phyloP scores from a whole-genome alignment of 1,140 invertebrate species.

The Temnothorax curvispinosus region DNA sequence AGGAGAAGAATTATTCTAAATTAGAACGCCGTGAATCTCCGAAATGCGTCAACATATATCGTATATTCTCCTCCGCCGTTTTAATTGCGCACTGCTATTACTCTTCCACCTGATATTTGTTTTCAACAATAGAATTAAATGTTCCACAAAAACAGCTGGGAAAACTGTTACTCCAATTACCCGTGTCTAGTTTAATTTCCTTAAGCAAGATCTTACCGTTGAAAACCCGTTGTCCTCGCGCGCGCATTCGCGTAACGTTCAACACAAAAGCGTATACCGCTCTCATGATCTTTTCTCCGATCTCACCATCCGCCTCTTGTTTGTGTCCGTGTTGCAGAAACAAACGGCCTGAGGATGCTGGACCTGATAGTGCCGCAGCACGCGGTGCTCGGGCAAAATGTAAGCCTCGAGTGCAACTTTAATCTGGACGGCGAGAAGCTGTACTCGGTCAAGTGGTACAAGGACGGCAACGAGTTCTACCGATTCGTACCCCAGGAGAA shows the following conservation, averaged over 20 bases:
- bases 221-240: not conserved
- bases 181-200: conserved; percentile 43
- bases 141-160: conserved; percentile 24
- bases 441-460: conserved; percentile 94
- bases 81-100: conserved; percentile 22
- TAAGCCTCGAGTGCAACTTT: conserved; percentile 88
- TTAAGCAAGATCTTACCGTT: conserved; percentile 28
- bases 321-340: conserved; percentile 64
- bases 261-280: not conserved
- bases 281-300: conserved; percentile 18
- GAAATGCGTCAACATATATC: not conserved
- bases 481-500: conserved; percentile 90
- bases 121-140: conserved; percentile 19
- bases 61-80: not conserved
- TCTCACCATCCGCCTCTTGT: conserved; percentile 24
- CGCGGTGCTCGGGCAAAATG: conserved; percentile 88
- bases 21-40: not conserved
- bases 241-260: conserved; percentile 9
- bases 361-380: conserved; percentile 89
- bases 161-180: conserved; percentile 47
- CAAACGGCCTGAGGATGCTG: conserved; percentile 86
- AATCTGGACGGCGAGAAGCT: conserved; percentile 89
- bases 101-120: not conserved
- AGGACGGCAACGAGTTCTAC: conserved; percentile 92
- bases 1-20: not conserved